Conservation (phyloP, 2,888 invertebrate genomes). For the Conops quadrifasciatus region DNA sequence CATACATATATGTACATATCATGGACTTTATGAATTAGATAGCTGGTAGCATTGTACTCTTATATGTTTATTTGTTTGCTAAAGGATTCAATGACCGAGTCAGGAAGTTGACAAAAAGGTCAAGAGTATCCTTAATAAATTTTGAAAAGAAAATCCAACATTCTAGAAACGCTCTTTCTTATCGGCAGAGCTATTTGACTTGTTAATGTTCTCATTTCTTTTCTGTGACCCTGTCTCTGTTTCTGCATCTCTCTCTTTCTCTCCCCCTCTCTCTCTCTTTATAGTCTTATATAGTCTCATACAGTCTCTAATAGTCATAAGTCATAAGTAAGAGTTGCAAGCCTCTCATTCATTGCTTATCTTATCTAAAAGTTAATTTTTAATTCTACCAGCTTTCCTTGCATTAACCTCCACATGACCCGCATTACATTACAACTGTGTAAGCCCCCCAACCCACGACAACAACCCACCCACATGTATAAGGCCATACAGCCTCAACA, state of each 20-base stretch:
- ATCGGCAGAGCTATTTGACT: too few species aligned
- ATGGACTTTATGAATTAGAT: conserved; percentile 32
- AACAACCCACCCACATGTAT: neutral
- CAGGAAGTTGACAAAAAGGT: conserved; percentile 3
- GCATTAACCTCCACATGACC: too few species aligned
- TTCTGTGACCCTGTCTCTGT: neutral
- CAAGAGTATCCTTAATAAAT: neutral
- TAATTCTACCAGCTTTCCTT: conserved; percentile 29
- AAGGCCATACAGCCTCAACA: too few species aligned
- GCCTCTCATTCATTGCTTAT: conserved; percentile 26
- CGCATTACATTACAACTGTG: too few species aligned
- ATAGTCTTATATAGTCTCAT: neutral
- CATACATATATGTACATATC: conserved; percentile 13
- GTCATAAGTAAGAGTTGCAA: too few species aligned
- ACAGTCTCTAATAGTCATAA: too few species aligned
- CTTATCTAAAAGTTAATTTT: conserved; percentile 41
- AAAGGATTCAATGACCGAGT: conserved; percentile 11
- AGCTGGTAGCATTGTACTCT: neutral
- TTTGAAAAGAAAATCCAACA: neutral
- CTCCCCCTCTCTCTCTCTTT: neutral
- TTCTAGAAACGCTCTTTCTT: too few species aligned
- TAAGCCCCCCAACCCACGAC: neutral
- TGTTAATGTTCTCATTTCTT: neutral
- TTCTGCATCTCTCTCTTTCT: neutral
- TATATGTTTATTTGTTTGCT: conserved; percentile 7